These are phyloP conservation scores for Clunio marinus DNA, from an alignment of 2,888 invertebrate species.

Conservation along the genomic window DNA sequence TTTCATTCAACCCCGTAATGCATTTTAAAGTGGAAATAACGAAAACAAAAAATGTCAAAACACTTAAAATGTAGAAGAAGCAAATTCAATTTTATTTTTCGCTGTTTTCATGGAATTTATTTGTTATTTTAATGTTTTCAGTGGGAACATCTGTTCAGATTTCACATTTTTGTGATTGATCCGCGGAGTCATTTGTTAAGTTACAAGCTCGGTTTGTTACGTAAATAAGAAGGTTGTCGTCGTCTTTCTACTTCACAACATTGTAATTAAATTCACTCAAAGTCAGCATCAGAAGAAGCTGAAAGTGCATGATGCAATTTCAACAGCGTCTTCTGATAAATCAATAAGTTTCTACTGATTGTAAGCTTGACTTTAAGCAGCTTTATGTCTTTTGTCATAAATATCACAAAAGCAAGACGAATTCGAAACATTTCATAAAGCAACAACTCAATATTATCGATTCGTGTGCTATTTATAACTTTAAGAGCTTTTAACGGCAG, in stretches of 20 bases:
- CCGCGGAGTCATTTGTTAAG: constrained; percentile 7
- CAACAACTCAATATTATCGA: constrained; percentile 17
- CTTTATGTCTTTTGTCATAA: neutral
- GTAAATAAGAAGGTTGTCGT: too few species aligned
- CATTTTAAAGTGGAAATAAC: constrained; percentile 19
- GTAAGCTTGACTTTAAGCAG: neutral
- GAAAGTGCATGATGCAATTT: too few species aligned
- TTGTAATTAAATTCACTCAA: too few species aligned
- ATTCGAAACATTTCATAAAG: constrained; percentile 1
- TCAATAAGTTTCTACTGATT: neutral
- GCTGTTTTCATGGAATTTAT: constrained; percentile 5
- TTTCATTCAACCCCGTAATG: neutral
- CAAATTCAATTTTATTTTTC: constrained; percentile 27
- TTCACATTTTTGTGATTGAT: constrained; percentile 13
- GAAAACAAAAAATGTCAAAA: constrained; percentile 33
- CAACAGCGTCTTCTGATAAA: too few species aligned
- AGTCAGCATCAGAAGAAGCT: too few species aligned
- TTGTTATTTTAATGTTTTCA: neutral
- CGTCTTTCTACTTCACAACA: too few species aligned
- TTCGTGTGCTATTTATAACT: neutral
- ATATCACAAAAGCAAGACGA: neutral
- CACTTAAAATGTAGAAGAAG: constrained; percentile 18
- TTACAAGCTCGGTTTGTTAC: too few species aligned
- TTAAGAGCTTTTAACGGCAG: neutral
- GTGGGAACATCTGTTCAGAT: neutral